Evolutionary conservation across 2,888 invertebrate genomes (phyloP).

Genomic region (Eledona agricola): DNA sequence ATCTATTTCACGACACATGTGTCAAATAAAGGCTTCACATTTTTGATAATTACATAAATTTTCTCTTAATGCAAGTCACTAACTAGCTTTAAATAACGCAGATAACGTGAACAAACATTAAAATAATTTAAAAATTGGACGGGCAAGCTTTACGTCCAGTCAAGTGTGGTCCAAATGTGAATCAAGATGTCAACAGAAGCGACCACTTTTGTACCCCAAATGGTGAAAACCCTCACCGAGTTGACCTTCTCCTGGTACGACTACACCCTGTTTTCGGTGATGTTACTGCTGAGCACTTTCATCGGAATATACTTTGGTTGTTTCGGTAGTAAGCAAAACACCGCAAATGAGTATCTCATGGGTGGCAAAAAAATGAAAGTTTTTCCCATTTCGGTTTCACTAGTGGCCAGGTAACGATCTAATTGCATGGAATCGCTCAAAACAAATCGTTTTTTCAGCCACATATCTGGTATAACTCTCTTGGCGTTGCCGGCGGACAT

Average conservation of each 20-base stretch:
- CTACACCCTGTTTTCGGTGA: constrained; percentile 65
- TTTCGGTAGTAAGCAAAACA: constrained; percentile 67
- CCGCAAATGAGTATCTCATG: constrained; percentile 74
- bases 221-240: no score
- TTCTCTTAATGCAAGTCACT: no score
- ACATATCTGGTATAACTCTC: constrained; percentile 77
- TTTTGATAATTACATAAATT: no score
- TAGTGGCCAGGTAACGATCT: constrained; percentile 73
- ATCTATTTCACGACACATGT: no score
- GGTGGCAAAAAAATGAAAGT: constrained; percentile 78
- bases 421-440: not conserved
- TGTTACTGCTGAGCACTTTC: constrained; percentile 65
- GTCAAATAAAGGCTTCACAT: no score
- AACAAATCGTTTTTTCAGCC: constrained; percentile 63
- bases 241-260: constrained; percentile 66
- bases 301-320: constrained; percentile 71
- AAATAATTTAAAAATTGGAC: no score
- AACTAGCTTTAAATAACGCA: no score
- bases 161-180: no score
- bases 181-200: constrained; percentile 7
- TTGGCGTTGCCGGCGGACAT: constrained; percentile 80
- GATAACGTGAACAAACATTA: no score
- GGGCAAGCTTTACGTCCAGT: no score
- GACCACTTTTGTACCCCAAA: constrained; percentile 1
- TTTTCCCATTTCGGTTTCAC: constrained; percentile 77